These are phyloP conservation scores for Phalacrocorax brasilianus DNA, from an alignment of 2,113 vertebrate species.

Conservation along the genomic window DNA sequence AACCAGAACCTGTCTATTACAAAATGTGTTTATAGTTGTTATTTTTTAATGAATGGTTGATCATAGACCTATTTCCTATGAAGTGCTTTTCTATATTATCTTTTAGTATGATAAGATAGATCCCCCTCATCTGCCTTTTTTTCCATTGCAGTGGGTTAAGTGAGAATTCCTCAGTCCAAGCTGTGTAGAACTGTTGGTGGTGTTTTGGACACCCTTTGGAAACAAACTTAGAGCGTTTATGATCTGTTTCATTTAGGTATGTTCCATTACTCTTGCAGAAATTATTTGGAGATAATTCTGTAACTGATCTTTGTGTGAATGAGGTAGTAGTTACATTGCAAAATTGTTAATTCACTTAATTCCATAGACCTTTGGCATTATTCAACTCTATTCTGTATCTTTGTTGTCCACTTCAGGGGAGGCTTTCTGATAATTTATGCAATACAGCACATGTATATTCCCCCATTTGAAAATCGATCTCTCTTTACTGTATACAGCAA, in stretches of 20 bases:
- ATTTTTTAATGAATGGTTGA: background rate
- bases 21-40: background rate
- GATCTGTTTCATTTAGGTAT: background rate
- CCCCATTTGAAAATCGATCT: background rate
- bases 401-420: background rate
- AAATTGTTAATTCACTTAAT: background rate
- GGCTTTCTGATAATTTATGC: background rate
- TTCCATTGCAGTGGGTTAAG: background rate
- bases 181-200: background rate
- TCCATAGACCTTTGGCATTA: background rate
- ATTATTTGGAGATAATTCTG: background rate
- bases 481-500: background rate
- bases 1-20: background rate
- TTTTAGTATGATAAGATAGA: background rate
- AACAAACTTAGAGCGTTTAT: background rate
- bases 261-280: background rate
- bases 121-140: background rate
- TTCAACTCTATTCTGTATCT: background rate
- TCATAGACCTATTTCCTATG: background rate
- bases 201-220: background rate
- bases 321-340: background rate
- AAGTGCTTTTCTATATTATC: background rate
- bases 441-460: background rate
- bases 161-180: rapidly evolving
- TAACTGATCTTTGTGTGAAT: background rate